Evolutionary conservation across 2,888 invertebrate genomes (phyloP).

Genomic region (Spatulosminthurus flaviceps): DNA sequence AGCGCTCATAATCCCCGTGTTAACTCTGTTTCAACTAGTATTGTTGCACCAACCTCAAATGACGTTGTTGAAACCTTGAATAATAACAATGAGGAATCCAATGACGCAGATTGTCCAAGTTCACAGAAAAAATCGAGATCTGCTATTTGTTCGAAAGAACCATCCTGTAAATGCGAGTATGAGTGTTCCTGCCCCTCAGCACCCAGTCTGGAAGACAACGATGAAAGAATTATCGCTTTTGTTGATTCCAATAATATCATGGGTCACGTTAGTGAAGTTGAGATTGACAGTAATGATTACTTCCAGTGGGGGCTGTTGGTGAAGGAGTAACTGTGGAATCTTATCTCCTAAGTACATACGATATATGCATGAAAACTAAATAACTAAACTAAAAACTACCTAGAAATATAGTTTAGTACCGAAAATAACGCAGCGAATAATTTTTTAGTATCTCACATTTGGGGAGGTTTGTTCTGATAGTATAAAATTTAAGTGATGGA

Average conservation of each 20-base stretch:
- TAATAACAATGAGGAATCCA: conserved; percentile 24
- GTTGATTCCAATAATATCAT: not conserved
- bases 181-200: not conserved
- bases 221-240: conserved; percentile 3
- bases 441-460: too few relatives aligned
- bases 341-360: too few relatives aligned
- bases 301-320: conserved; percentile 18
- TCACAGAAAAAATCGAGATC: not conserved
- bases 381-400: too few relatives aligned
- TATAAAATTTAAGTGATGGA: too few relatives aligned
- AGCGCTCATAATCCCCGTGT: conserved; percentile 32
- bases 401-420: too few relatives aligned
- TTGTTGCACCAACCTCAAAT: not conserved
- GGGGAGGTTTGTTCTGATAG: too few relatives aligned
- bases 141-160: not conserved
- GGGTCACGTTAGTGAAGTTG: conserved; percentile 19
- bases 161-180: conserved; percentile 9
- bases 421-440: too few relatives aligned
- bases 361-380: too few relatives aligned
- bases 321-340: not conserved
- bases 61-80: not conserved
- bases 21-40: conserved; percentile 4
- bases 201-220: not conserved
- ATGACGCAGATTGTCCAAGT: not conserved
- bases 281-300: conserved; percentile 15